Base-by-base conservation (phyloP, 1,140 invertebrate genomes). In the Drosophila lacertosa region DNA sequence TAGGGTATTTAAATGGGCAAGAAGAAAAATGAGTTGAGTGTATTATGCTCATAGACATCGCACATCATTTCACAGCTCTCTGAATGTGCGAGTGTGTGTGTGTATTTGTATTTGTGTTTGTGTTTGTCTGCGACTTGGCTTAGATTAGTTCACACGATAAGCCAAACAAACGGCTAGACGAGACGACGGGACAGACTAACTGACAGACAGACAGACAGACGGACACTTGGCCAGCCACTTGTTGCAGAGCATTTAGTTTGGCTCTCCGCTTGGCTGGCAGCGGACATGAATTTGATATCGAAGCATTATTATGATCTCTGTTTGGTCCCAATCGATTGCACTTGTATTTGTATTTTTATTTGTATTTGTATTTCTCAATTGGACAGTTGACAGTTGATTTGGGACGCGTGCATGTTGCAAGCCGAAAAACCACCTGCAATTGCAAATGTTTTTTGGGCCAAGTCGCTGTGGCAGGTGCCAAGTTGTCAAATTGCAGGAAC, bases 101-200 rank as follows among this genome's bases (percentile, higher is more conserved):
- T 9, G 42, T 45, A 45, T 0, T 20, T 45, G 16, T 20, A 39
- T 3, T 16, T 10, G 22, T 47, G 26, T 35, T 13, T 22, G 42
- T 5, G 10, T 67, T 37, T 29, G 40, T 18, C 54, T 60, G 53
- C 15, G 5, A 51, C 35, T 35, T 32, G 53, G 68, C 57, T 76
- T 60, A 86, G 82, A 86, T 88, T 88, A 81, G 81, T 86, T 86
- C 81, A 86, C 81, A 86, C 81, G 81, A 86, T 88, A 86, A 88
- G 77, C 81, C 82, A 55, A 58, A 69, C 47, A 71, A 78, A 58
- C 57, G 71, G 58, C 66, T 40, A 51, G 50, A 33, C 51, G 10
- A 45, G 18, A 16, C 22, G 33, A 3, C 26, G 26, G 26, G 26
- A 29, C 26, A 7, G 26, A 29, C 26, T 2, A 29, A 29, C 9